Evolutionary conservation across 2,888 invertebrate genomes (phyloP).

Genomic region (Ichneumon xanthorius): DNA sequence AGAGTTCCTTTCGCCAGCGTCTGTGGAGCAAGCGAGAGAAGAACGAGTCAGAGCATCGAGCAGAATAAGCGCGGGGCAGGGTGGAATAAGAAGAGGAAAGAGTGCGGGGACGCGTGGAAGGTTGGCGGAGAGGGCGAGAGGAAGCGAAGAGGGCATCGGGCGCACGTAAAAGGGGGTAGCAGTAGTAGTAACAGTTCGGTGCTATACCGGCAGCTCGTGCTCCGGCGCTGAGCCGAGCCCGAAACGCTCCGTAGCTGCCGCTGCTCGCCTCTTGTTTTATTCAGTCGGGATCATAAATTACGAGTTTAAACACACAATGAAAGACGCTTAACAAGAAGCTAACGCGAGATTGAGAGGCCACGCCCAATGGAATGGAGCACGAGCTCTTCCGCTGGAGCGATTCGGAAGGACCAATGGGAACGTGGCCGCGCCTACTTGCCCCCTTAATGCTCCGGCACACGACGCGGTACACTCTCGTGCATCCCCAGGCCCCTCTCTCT

Average conservation of each 20-base stretch:
- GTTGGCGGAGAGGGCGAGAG: conserved; percentile 14
- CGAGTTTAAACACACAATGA: conserved; percentile 85
- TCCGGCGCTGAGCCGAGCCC: conserved; percentile 50
- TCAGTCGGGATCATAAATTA: conserved; percentile 85
- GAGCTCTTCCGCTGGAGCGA: conserved; percentile 75
- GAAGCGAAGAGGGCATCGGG: conserved; percentile 21
- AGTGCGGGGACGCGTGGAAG: conserved; percentile 45
- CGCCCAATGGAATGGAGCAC: conserved; percentile 74
- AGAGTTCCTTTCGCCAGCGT: conserved; percentile 56
- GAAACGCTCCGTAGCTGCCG: conserved; percentile 40
- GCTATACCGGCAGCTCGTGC: conserved; percentile 52
- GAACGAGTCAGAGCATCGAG: conserved; percentile 49
- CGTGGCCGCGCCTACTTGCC: conserved; percentile 73
- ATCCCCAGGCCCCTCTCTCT: conserved; percentile 28
- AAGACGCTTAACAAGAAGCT: conserved; percentile 85
- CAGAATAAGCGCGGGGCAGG: conserved; percentile 13
- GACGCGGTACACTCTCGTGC: conserved; percentile 37
- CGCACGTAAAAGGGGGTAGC: conserved; percentile 27
- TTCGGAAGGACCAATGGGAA: conserved; percentile 75
- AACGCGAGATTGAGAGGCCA: conserved; percentile 85
- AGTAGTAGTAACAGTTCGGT: conserved; percentile 35
- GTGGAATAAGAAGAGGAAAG: conserved; percentile 57
- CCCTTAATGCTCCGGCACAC: conserved; percentile 43
- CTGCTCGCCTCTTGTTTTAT: conserved; percentile 83
- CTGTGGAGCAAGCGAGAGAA: conserved; percentile 21